A percentile compares a stretch with the other conserved stretches of the same genome.
phyloP scores from a whole-genome alignment of 2,113 vertebrate species.

The Anoura caudifer region DNA sequence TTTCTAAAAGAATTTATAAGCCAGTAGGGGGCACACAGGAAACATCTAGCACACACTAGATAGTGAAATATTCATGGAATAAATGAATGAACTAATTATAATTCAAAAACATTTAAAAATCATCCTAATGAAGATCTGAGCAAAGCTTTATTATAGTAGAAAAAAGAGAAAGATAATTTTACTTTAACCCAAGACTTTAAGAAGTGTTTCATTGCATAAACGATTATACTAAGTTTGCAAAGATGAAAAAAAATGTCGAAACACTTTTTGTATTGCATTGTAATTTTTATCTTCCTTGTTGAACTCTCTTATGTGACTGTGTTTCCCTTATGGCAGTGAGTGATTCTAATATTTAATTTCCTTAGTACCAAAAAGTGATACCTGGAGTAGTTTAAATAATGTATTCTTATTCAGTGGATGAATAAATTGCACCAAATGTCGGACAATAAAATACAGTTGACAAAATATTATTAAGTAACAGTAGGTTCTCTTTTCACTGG shows the following conservation, averaged over 20 bases:
- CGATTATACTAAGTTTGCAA: neutral
- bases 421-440: neutral
- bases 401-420: neutral
- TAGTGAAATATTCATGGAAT: neutral
- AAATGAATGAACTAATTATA: neutral
- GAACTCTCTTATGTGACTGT: neutral
- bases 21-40: slow-evolving; percentile 53
- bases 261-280: neutral
- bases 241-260: neutral
- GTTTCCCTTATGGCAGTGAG: neutral
- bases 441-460: neutral
- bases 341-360: neutral
- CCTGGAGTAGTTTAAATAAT: neutral
- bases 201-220: neutral
- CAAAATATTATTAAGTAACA: neutral
- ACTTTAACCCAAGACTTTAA: neutral
- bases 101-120: neutral
- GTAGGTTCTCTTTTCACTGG: neutral
- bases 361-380: neutral
- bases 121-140: neutral
- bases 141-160: neutral
- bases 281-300: neutral
- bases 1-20: neutral
- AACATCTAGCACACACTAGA: neutral
- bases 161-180: neutral